A percentile compares a stretch with the other conserved stretches of the same genome.
Conservation (phyloP, 2,797 vertebrate genomes). For the Neostethus bicornis region DNA sequence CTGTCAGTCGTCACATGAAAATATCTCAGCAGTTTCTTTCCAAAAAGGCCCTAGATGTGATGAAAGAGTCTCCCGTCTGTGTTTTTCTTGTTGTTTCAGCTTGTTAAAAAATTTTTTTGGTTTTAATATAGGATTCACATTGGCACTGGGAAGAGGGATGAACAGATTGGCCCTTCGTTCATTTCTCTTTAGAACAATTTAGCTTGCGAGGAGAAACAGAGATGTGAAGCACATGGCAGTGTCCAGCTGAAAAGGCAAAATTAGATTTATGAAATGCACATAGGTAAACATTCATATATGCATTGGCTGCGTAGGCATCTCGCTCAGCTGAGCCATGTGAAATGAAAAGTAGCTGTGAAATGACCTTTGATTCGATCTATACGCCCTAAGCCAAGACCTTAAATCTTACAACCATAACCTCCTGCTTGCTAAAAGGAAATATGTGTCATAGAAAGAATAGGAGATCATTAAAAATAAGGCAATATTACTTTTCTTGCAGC, state of each 20-base stretch:
- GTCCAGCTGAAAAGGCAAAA: conserved; percentile 49
- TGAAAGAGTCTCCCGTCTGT: conserved; percentile 65
- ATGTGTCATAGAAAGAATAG: conserved; percentile 66
- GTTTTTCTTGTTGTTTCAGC: conserved; percentile 53
- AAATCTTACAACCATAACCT: conserved; percentile 70
- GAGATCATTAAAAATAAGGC: conserved; percentile 70
- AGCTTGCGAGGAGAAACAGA: conserved; percentile 51
- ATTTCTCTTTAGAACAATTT: conserved; percentile 63
- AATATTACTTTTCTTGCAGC: conserved; percentile 67
- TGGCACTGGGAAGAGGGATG: conserved; percentile 52
- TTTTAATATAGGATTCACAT: conserved; percentile 71
- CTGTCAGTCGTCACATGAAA: conserved; percentile 69
- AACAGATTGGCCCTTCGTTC: conserved; percentile 60
- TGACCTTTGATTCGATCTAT: conserved; percentile 75
- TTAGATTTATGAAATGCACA: conserved; percentile 56
- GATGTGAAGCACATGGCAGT: conserved; percentile 58
- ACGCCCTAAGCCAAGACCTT: conserved; percentile 65
- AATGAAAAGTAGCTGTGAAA: conserved; percentile 68
- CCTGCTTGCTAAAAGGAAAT: conserved; percentile 57
- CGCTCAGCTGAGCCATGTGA: conserved; percentile 48
- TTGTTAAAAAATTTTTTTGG: conserved; percentile 65
- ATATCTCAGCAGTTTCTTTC: conserved; percentile 62
- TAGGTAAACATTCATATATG: conserved; percentile 62
- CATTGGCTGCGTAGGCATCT: conserved; percentile 40
- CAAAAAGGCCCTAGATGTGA: conserved; percentile 50